Evolutionary conservation across 2,888 invertebrate genomes (phyloP).

Genomic region (Hypselothyrea guttata): DNA sequence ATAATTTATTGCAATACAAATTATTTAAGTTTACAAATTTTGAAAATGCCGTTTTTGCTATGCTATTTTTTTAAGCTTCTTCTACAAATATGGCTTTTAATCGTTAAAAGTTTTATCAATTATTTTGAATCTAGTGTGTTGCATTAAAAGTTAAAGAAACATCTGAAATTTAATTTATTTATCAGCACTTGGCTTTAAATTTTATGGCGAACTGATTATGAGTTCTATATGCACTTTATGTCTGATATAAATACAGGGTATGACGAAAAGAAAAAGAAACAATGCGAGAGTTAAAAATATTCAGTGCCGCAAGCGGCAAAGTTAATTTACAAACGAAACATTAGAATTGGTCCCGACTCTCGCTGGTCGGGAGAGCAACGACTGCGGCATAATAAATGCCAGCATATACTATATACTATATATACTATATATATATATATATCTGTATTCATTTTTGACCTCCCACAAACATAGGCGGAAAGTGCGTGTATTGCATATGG

Average conservation of each 20-base stretch:
- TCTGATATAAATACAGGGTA: conserved; percentile 31
- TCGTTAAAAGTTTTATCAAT: too few species aligned
- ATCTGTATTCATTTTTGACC: conserved; percentile 64
- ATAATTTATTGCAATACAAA: too few species aligned
- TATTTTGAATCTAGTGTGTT: too few species aligned
- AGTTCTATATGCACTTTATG: too few species aligned
- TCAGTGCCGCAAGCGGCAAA: conserved; percentile 64
- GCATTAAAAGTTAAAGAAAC: too few species aligned
- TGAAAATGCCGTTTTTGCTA: too few species aligned
- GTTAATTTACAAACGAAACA: conserved; percentile 76
- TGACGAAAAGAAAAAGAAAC: conserved; percentile 3
- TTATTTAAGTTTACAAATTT: too few species aligned
- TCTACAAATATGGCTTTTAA: too few species aligned
- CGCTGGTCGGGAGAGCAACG: conserved; percentile 35
- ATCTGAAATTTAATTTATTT: too few species aligned
- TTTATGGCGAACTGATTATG: too few species aligned
- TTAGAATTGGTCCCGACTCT: conserved; percentile 59
- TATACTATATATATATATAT: conserved; percentile 30
- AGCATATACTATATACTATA: conserved; percentile 50
- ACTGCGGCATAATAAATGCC: conserved; percentile 69
- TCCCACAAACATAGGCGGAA: conserved; percentile 7
- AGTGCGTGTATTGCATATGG: conserved; percentile 67
- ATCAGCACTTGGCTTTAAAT: too few species aligned
- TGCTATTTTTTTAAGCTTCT: too few species aligned
- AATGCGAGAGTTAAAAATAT: conserved; percentile 51